A percentile compares a stretch with the other conserved stretches of the same genome.
Conservation (phyloP, 2,888 invertebrate species). For the Scaptomyza cyrtandrae region DNA sequence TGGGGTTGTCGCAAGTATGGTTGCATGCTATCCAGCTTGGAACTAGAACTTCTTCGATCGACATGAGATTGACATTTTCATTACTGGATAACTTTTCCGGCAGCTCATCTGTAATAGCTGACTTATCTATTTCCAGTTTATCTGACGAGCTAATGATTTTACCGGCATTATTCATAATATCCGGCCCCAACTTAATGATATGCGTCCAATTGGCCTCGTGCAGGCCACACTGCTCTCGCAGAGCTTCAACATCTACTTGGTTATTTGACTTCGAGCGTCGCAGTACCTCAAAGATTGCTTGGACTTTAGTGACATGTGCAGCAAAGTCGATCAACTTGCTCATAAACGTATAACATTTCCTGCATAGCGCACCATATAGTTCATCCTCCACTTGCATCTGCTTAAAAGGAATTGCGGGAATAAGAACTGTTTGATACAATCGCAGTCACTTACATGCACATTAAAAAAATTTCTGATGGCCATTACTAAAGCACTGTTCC, state of each 20-base stretch:
- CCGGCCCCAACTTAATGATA: too few species aligned
- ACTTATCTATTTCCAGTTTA: too few species aligned
- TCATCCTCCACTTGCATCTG: conserved; percentile 79
- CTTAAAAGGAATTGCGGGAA: not conserved
- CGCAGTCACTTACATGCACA: conserved; percentile 70
- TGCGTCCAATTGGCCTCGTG: conserved; percentile 69
- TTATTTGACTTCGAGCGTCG: conserved; percentile 59
- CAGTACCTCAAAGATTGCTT: conserved; percentile 76
- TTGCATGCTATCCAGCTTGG: too few species aligned
- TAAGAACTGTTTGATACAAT: not conserved
- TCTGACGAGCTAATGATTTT: too few species aligned
- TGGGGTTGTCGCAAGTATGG: too few species aligned
- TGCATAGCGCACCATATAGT: conserved; percentile 72
- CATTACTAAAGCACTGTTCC: conserved; percentile 66
- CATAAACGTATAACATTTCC: conserved; percentile 75
- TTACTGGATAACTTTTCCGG: too few species aligned
- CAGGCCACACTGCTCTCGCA: conserved; percentile 75
- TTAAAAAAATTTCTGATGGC: conserved; percentile 80
- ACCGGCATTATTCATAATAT: too few species aligned
- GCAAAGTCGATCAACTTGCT: conserved; percentile 73
- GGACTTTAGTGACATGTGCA: conserved; percentile 80
- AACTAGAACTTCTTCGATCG: too few species aligned
- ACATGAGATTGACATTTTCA: too few species aligned
- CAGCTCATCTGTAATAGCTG: too few species aligned
- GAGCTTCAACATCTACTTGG: conserved; percentile 54